These are phyloP conservation scores for Mastacembelus armatus DNA, from an alignment of 2,797 vertebrate species.

Conservation along the genomic window DNA sequence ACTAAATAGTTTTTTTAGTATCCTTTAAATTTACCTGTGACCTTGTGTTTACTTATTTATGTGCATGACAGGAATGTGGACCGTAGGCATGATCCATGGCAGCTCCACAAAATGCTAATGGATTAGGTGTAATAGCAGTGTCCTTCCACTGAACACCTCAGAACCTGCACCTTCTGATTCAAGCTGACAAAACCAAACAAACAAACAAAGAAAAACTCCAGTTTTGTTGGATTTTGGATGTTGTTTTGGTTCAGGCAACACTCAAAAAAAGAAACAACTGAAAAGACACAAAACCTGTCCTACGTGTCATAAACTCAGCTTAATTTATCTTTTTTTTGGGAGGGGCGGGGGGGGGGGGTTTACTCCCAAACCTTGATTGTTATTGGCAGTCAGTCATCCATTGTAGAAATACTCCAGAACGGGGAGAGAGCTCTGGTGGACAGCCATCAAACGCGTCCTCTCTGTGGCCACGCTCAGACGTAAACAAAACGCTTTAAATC, in stretches of 20 bases:
- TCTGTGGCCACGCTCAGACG: slow-evolving; percentile 14
- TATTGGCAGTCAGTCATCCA: slow-evolving; percentile 48
- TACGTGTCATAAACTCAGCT: slow-evolving; percentile 40
- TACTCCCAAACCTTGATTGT: slow-evolving; percentile 54
- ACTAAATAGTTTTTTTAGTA: background rate
- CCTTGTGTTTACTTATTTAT: background rate
- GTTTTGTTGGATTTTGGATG: slow-evolving; percentile 54
- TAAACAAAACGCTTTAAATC: slow-evolving; percentile 50
- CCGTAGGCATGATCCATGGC: background rate
- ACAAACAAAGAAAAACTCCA: background rate
- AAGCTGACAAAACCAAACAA: background rate
- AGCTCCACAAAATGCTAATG: background rate
- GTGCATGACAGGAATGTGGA: background rate
- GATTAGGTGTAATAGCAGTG: slow-evolving; percentile 7
- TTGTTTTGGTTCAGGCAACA: slow-evolving; percentile 58
- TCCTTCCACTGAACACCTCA: background rate
- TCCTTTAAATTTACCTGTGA: background rate
- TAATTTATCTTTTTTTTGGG: slow-evolving; percentile 38
- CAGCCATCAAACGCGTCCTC: slow-evolving; percentile 34
- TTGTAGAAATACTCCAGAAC: slow-evolving; percentile 37
- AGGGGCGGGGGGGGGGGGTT: no score
- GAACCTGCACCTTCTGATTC: background rate
- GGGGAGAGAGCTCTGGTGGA: slow-evolving; percentile 49
- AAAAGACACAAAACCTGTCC: slow-evolving; percentile 36
- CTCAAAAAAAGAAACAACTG: slow-evolving; percentile 7